Evolutionary conservation across 2,888 invertebrate species (phyloP).

Genomic region (Lithophane socia): DNA sequence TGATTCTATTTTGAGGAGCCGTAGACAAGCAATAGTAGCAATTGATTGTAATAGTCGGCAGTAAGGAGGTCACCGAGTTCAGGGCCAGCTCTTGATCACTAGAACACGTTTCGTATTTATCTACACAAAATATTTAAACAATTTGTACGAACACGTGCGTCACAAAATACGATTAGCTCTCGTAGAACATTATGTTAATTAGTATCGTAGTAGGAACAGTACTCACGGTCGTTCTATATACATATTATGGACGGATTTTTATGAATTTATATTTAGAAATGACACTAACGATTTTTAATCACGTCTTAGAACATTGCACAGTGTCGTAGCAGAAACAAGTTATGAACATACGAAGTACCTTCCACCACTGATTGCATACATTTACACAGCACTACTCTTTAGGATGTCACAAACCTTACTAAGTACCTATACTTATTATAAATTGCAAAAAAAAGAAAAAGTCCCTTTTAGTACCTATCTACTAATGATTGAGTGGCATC

Average conservation of each 20-base stretch:
- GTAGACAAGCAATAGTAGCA: slow-evolving; percentile 68
- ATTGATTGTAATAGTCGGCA: slow-evolving; percentile 77
- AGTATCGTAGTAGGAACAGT: slow-evolving; percentile 55
- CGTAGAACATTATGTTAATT: slow-evolving; percentile 73
- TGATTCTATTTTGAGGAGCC: slow-evolving; percentile 71
- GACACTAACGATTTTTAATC: slow-evolving; percentile 4
- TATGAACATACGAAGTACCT: background rate
- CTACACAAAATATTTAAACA: slow-evolving; percentile 74
- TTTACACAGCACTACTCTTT: background rate
- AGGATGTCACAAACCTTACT: background rate
- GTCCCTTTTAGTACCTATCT: slow-evolving; percentile 14
- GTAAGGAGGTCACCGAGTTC: slow-evolving; percentile 80
- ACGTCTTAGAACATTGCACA: background rate
- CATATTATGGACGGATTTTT: slow-evolving; percentile 1
- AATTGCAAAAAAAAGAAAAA: slow-evolving; percentile 1
- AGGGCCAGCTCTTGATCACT: slow-evolving; percentile 77
- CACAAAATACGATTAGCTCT: slow-evolving; percentile 65
- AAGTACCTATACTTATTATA: background rate
- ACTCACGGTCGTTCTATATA: slow-evolving; percentile 52
- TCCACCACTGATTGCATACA: background rate
- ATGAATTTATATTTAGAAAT: slow-evolving; percentile 27
- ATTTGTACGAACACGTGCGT: slow-evolving; percentile 74
- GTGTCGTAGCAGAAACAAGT: background rate
- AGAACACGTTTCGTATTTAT: slow-evolving; percentile 74
- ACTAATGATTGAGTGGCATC: slow-evolving; percentile 13